Base-by-base conservation (phyloP, 2,888 invertebrate genomes). In the Hanleya hanleyi region DNA sequence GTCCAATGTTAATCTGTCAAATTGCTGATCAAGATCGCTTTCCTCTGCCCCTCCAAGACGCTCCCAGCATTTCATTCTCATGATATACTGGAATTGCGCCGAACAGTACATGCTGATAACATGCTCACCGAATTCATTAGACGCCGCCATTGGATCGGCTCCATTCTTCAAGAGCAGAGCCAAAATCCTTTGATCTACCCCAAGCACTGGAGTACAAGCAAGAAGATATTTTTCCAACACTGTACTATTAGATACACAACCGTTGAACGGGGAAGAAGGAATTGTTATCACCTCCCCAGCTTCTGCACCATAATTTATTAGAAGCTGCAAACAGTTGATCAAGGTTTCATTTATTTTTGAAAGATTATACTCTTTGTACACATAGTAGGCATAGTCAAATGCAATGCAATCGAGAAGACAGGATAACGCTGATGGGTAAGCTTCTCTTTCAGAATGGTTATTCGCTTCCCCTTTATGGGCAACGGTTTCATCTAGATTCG, bases 401-500 rank as follows among this genome's bases (percentile, higher is more conserved):
- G n/a, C n/a, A n/a, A n/a, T n/a, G n/a, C n/a, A n/a, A n/a, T 77
- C 76, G 66, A 83, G 81, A 12, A 87, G 68, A 57, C 86, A 85
- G 70, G 86, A 83, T 15, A 87, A 73, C 0, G 84, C 86, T 5
- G 87, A 87, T 1, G 86, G 80, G 76, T 80, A 87, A 5, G 84
- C 77, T 33, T 79, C 77, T 33, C 88, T 75, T 0, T 86, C 87
- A 71, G 85, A 82, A 29, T 84, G 86, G 35, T 78, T 67, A 57
- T 81, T 76, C 15, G 71, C 57, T 26, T 83, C 81, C 57, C 82
- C 80, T 29, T 81, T 73, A 66, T 81, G 78, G 36, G 73, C 66
- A 1, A 69, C 37, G 9, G 82, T 74, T 79, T 88, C 88, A 70
- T 88, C 87, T 67, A 86, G 86, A 71, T 85, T 86, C 0, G 86